Percentiles rank a stretch among this genome's conserved stretches.
Evolutionary conservation across 2,113 vertebrate species (phyloP).

Genomic region (Junco hyemalis): DNA sequence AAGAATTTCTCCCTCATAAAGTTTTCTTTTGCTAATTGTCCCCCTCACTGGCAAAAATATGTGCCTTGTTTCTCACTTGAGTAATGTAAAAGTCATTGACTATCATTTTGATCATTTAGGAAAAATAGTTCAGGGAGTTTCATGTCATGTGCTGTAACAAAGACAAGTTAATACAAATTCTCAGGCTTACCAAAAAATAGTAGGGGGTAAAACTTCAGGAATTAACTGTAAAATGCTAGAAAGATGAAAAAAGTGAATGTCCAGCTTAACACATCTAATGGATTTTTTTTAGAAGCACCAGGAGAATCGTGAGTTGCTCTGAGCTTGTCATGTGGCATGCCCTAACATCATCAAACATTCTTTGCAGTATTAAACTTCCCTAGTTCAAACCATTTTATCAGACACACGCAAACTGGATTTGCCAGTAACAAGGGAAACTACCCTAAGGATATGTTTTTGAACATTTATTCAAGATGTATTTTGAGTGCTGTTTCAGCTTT

Average conservation of each 20-base stretch:
- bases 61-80: not conserved
- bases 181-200: not conserved
- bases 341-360: slow-evolving; percentile 66
- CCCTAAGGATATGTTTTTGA: slow-evolving; percentile 70
- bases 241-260: not conserved
- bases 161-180: not conserved
- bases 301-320: not conserved
- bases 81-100: not conserved
- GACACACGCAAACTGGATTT: slow-evolving; percentile 61
- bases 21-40: not conserved
- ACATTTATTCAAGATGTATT: slow-evolving; percentile 73
- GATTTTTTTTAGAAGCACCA: not conserved
- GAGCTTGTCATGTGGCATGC: slow-evolving; percentile 57
- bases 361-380: slow-evolving; percentile 68
- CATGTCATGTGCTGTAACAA: not conserved
- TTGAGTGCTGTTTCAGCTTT: slow-evolving; percentile 70
- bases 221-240: not conserved
- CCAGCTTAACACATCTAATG: not conserved
- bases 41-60: not conserved
- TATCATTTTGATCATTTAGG: not conserved
- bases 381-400: slow-evolving; percentile 69
- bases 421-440: slow-evolving; percentile 69
- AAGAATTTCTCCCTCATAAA: not conserved
- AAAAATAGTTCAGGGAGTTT: not conserved
- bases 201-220: not conserved